A percentile compares a stretch with the other conserved stretches of the same genome.
Conservation (phyloP, 1,140 invertebrate genomes). For the Polyergus mexicanus region DNA sequence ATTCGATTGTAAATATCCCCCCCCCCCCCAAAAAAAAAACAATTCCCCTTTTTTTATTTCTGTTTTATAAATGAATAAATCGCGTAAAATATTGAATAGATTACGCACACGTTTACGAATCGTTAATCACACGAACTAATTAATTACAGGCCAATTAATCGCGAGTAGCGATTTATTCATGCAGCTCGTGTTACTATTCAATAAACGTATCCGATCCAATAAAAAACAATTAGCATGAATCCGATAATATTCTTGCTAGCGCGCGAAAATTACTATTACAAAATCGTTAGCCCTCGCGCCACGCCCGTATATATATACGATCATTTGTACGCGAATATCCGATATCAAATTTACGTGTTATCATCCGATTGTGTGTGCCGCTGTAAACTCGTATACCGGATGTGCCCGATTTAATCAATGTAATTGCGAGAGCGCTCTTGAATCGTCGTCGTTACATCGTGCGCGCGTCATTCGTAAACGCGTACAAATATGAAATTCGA, state of each 20-base stretch:
- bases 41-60: no score
- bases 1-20: no score
- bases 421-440: slow-evolving; percentile 62
- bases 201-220: neutral
- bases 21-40: no score
- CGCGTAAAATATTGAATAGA: no score
- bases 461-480: slow-evolving; percentile 30
- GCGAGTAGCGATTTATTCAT: neutral
- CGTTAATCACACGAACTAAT: no score
- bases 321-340: slow-evolving; percentile 37
- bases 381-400: neutral
- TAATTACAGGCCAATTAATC: no score
- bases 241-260: neutral
- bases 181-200: no score
- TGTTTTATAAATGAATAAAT: no score
- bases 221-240: slow-evolving; percentile 15
- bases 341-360: slow-evolving; percentile 30
- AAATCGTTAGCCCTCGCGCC: slow-evolving; percentile 25
- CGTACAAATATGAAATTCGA: slow-evolving; percentile 73
- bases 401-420: slow-evolving; percentile 62
- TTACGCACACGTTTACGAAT: no score
- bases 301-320: neutral
- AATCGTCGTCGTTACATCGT: slow-evolving; percentile 67
- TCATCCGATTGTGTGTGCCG: neutral
- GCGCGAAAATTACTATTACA: neutral